Evolutionary conservation across 1,140 invertebrate species (phyloP), one percentile per base, ranked within the genome.

Genomic region (Grapholita molesta): DNA sequence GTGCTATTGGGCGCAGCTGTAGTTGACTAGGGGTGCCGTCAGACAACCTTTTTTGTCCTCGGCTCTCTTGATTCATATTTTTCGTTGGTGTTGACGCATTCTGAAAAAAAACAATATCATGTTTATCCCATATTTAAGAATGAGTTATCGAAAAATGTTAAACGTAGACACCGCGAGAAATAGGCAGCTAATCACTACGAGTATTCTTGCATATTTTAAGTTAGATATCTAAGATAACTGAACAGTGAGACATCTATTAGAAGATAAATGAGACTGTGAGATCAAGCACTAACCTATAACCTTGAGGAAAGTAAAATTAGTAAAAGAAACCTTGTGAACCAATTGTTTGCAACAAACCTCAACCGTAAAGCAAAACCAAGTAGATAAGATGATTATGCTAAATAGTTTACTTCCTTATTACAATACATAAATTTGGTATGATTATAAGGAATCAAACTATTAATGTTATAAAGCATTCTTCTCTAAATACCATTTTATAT

Each of bases 11-110:
- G 30, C 89, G 70, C 4, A 91, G 69, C 68, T 91, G 89, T 42
- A 91, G 70, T 52, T 91, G 89, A 77, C 78, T 91, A 0, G 89
- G 89, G 5, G 88, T 86, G 1, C 89, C 89, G 73, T 91, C 89
- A 3, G 89, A 90, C 24, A 91, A 65, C 68, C 89, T 78, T 66
- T 91, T 91, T 66, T 91, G 89, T 28, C 88, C 89, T 73, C 89
- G 76, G 8, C 72, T 48, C 48, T 91, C 88, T 75, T 88, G 86
- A 21, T n/a, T 70, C 35, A 83, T 69, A 76, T 75, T 88, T 73
- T 90, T 90, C 4, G 84, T 85, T 11, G 83, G 78, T 0, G 82
- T 85, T 5, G 86, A 78, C 9, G 80, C 68, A 73, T 74, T 89
- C 88, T 90, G 80, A 73, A 86, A 86, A 52, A 15, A 5, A 38